phyloP scores from a whole-genome alignment of 2,888 invertebrate genomes.

The Orchesella flavescens region DNA sequence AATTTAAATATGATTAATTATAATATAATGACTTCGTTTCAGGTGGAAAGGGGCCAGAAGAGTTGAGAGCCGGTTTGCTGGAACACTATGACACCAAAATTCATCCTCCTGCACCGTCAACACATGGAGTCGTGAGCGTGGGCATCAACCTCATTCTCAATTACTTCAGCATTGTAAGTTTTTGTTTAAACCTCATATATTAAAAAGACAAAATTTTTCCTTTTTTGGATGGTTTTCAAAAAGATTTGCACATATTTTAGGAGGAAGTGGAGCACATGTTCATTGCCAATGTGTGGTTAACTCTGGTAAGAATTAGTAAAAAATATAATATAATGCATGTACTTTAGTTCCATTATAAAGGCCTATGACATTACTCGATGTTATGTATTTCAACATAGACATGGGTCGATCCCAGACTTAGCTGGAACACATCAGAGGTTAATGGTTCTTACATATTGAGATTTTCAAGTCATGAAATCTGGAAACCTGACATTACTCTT shows the following conservation, averaged over 20 bases:
- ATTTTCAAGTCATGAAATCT: slow-evolving; percentile 82
- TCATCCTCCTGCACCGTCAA: slow-evolving; percentile 44
- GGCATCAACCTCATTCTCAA: slow-evolving; percentile 67
- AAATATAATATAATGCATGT: background rate
- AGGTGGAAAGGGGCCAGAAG: slow-evolving; percentile 60
- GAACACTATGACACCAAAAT: slow-evolving; percentile 66
- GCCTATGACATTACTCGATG: background rate
- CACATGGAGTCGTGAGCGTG: slow-evolving; percentile 51
- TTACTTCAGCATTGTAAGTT: slow-evolving; percentile 67
- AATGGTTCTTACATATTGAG: slow-evolving; percentile 80
- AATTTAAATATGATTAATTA: background rate
- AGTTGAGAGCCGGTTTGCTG: slow-evolving; percentile 57
- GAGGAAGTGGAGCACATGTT: slow-evolving; percentile 67
- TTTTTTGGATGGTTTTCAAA: background rate
- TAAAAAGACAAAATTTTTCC: background rate
- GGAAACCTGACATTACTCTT: slow-evolving; percentile 85
- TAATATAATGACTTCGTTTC: background rate
- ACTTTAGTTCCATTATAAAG: background rate
- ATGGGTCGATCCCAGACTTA: slow-evolving; percentile 85
- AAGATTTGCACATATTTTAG: slow-evolving; percentile 42
- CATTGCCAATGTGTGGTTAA: slow-evolving; percentile 75
- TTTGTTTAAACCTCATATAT: background rate
- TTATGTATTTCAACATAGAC: slow-evolving; percentile 75
- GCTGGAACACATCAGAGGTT: slow-evolving; percentile 82
- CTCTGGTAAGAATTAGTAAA: slow-evolving; percentile 77